Evolutionary conservation across 1,140 invertebrate genomes (phyloP).

Genomic region (Xylocopa sonorina): DNA sequence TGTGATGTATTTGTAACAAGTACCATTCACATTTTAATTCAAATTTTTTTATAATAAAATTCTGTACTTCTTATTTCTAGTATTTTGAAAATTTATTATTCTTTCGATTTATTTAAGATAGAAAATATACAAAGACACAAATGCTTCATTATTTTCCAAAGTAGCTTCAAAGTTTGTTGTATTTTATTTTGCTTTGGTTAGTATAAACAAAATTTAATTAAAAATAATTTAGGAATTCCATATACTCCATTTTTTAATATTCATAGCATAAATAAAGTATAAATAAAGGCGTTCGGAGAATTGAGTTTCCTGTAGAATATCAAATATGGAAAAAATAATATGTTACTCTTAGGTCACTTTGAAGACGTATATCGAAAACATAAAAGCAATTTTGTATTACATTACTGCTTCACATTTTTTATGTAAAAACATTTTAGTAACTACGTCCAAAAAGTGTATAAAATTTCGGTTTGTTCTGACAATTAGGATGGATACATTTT

Average conservation of each 20-base stretch:
- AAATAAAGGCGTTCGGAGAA: not conserved
- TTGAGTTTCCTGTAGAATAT: not conserved
- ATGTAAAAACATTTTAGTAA: constrained; percentile 86
- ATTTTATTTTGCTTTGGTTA: not conserved
- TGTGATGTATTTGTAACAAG: not conserved
- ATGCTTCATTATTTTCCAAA: not conserved
- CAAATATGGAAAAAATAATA: not conserved
- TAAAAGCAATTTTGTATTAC: constrained; percentile 3
- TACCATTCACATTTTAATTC: constrained; percentile 4
- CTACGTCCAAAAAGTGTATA: constrained; percentile 98
- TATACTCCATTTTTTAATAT: not conserved
- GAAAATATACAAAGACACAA: not conserved
- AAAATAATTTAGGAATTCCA: not conserved
- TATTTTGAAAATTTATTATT: constrained; percentile 14
- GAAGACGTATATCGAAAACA: not conserved
- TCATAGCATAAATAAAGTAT: not conserved
- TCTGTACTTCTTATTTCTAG: constrained; percentile 18
- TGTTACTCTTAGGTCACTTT: not conserved
- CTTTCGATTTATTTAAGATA: not conserved
- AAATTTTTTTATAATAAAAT: constrained; percentile 1
- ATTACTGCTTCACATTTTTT: not conserved
- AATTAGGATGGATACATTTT: constrained; percentile 95
- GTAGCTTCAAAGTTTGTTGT: not conserved
- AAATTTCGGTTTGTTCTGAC: constrained; percentile 89
- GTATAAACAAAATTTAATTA: too few relatives aligned